Evolutionary conservation across 2,797 vertebrate species (phyloP).

Genomic region (Odontamblyopus rebecca): DNA sequence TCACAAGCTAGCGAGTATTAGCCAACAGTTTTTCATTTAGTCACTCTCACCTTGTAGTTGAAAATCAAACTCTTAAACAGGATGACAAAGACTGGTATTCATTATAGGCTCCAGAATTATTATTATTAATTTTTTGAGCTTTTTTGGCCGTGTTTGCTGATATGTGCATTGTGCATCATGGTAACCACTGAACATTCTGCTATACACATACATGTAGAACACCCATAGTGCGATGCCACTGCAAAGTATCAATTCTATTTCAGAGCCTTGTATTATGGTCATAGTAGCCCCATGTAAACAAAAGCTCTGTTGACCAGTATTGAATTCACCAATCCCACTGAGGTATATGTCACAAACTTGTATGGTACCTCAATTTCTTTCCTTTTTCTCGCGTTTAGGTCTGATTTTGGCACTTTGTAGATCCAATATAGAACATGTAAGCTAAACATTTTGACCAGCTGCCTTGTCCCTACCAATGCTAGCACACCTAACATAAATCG

Average conservation of each 20-base stretch:
- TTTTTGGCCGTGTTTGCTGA: too few species aligned
- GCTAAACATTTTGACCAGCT: conserved; percentile 71
- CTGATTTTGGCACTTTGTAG: conserved; percentile 71
- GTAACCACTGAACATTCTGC: too few species aligned
- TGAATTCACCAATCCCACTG: conserved; percentile 83
- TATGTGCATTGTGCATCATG: too few species aligned
- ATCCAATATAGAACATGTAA: conserved; percentile 75
- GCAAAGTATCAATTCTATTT: background rate
- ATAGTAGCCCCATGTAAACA: conserved; percentile 78
- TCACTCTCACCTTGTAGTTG: too few species aligned
- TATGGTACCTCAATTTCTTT: conserved; percentile 92
- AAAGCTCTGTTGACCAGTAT: conserved; percentile 83
- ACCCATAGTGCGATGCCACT: too few species aligned
- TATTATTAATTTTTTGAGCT: too few species aligned
- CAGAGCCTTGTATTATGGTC: conserved; percentile 39
- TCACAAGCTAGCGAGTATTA: too few species aligned
- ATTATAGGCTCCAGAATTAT: too few species aligned
- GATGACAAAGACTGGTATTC: too few species aligned
- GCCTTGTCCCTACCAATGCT: conserved; percentile 80
- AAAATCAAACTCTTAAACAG: too few species aligned
- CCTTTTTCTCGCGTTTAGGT: conserved; percentile 75
- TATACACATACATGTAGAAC: too few species aligned
- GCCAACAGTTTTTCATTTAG: too few species aligned
- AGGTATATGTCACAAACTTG: conserved; percentile 88
- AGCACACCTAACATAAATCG: conserved; percentile 78